phyloP scores from a whole-genome alignment of 2,797 vertebrate genomes.

The Lophotriccus pileatus region DNA sequence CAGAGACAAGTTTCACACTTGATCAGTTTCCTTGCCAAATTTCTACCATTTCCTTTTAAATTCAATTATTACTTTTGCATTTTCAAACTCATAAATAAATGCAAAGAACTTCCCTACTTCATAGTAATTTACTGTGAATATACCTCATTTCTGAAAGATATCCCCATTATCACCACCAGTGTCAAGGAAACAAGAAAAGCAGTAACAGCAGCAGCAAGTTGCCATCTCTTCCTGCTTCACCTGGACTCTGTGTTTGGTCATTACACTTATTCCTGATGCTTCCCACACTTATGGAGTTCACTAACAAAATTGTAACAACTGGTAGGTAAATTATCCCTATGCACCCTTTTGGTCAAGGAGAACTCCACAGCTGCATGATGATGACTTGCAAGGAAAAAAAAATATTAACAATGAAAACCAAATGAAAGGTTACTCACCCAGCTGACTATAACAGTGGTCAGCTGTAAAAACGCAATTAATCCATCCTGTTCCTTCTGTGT shows the following conservation, averaged over 20 bases:
- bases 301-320: background rate
- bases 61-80: background rate
- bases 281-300: background rate
- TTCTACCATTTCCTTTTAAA: background rate
- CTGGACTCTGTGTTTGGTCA: background rate
- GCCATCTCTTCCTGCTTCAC: background rate
- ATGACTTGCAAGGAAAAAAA: background rate
- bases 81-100: background rate
- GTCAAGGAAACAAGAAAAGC: background rate
- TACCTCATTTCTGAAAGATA: background rate
- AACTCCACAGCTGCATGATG: background rate
- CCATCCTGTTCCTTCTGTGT: slow-evolving; percentile 96
- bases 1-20: background rate
- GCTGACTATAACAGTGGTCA: slow-evolving; percentile 90
- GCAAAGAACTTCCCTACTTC: background rate
- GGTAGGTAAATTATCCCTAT: background rate
- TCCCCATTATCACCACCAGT: background rate
- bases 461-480: slow-evolving; percentile 89
- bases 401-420: background rate
- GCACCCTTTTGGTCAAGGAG: background rate
- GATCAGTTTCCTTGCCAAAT: background rate
- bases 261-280: background rate
- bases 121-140: background rate
- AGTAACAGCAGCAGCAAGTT: background rate
- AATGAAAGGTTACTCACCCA: slow-evolving; percentile 80